These are phyloP conservation scores for Catharus minimus DNA, from an alignment of 2,113 vertebrate genomes.

Conservation along the genomic window DNA sequence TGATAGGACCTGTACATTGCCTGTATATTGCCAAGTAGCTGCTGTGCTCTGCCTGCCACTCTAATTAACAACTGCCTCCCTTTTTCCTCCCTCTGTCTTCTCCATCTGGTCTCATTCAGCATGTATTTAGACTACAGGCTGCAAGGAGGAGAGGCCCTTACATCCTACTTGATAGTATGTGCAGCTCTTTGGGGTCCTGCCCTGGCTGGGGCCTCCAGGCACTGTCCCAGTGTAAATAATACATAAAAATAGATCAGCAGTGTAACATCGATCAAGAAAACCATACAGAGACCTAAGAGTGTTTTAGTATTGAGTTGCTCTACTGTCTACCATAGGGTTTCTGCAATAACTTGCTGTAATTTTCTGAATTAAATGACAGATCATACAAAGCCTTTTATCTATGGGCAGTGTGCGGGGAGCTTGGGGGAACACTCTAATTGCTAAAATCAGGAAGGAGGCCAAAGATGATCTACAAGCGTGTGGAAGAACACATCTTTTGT, in stretches of 20 bases:
- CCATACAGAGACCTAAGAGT: background rate
- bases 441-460: background rate
- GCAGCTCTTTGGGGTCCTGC: background rate
- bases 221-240: constrained; percentile 48
- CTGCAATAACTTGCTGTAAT: background rate
- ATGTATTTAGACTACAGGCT: background rate
- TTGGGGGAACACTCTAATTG: background rate
- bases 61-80: background rate
- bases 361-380: background rate
- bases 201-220: background rate
- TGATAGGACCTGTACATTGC: background rate
- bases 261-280: background rate
- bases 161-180: background rate
- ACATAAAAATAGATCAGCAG: constrained; percentile 42
- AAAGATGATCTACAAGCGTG: background rate
- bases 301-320: background rate
- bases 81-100: background rate
- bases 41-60: background rate
- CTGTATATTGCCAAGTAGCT: background rate
- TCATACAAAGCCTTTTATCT: background rate
- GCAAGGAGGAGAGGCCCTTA: background rate
- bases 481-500: constrained; percentile 33
- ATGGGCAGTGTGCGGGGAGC: background rate
- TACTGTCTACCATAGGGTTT: background rate
- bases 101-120: background rate